phyloP scores from a whole-genome alignment of 2,113 vertebrate genomes.

The Macrotus californicus region DNA sequence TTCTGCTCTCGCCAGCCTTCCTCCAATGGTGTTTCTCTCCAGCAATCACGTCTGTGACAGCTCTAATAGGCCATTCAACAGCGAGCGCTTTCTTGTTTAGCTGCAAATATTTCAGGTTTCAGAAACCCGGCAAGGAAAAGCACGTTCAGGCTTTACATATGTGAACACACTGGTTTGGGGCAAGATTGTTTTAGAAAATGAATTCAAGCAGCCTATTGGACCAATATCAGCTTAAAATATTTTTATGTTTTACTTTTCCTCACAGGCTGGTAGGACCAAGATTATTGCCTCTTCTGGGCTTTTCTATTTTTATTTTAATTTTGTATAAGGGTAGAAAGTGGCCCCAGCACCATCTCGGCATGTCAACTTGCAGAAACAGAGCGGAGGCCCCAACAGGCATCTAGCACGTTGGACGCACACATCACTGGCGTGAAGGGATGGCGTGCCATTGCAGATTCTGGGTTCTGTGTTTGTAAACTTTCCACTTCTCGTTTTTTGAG shows the following conservation, averaged over 20 bases:
- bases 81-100: background rate
- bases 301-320: background rate
- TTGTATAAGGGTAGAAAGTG: background rate
- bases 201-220: background rate
- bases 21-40: slow-evolving; percentile 5
- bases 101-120: slow-evolving; percentile 32
- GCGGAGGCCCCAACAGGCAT: background rate
- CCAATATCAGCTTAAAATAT: background rate
- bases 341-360: background rate
- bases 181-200: background rate
- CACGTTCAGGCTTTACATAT: background rate
- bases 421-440: background rate
- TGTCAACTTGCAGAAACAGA: background rate
- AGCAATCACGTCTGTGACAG: slow-evolving; percentile 42
- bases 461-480: background rate
- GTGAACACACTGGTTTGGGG: background rate
- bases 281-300: background rate
- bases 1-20: background rate
- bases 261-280: background rate
- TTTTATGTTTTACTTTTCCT: background rate
- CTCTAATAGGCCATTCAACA: background rate
- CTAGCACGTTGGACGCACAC: rapidly evolving
- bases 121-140: background rate
- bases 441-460: background rate
- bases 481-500: slow-evolving; percentile 3